These are phyloP conservation scores for Magallana gigas DNA, from an alignment of 1,140 invertebrate genomes.

Conservation along the genomic window DNA sequence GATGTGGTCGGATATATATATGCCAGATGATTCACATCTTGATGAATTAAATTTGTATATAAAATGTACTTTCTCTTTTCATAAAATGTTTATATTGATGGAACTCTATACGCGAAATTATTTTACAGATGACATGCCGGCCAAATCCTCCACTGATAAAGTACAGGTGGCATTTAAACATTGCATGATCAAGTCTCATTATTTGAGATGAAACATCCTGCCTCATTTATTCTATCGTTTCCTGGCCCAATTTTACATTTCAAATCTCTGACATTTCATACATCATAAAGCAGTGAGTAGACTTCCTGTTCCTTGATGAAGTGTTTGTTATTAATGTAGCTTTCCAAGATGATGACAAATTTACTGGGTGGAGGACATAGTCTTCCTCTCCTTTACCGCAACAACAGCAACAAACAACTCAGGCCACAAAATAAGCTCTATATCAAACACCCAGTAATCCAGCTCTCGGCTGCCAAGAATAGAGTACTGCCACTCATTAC, in stretches of 20 bases:
- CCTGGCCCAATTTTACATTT: not conserved
- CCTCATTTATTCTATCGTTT: conserved; percentile 21
- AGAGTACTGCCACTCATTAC: not conserved
- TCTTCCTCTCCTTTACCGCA: not conserved
- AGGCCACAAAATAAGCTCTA: not conserved
- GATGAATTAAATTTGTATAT: not conserved
- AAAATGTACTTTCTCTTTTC: not conserved
- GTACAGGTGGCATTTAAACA: conserved; percentile 2
- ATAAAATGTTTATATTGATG: conserved; percentile 7
- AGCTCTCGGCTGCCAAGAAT: not conserved
- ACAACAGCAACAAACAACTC: not conserved
- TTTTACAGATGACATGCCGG: not conserved
- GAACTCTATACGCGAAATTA: not conserved
- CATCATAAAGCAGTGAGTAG: not conserved
- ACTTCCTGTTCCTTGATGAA: not conserved
- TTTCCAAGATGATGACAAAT: not conserved
- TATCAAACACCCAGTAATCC: not conserved
- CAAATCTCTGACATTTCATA: not conserved
- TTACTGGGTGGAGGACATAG: not conserved
- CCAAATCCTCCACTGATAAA: not conserved
- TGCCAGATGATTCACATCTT: not conserved
- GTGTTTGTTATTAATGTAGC: not conserved
- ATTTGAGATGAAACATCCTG: conserved; percentile 6
- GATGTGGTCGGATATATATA: not conserved
- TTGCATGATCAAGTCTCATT: conserved; percentile 16